Evolutionary conservation across 1,140 invertebrate species (phyloP).

Genomic region (Brachionus rubens): DNA sequence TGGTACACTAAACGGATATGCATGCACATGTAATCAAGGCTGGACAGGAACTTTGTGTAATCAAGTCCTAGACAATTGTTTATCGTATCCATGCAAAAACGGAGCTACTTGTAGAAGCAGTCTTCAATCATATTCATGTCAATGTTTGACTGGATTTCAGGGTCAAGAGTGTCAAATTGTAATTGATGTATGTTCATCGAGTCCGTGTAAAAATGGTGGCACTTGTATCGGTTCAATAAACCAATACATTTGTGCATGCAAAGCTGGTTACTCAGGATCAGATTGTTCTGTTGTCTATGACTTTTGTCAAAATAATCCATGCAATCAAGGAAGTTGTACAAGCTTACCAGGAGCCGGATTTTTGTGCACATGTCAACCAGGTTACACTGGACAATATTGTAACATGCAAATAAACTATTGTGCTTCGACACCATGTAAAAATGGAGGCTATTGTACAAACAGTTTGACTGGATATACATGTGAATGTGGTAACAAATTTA

Average conservation of each 20-base stretch:
- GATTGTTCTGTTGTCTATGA: constrained; percentile 48
- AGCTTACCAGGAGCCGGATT: constrained; percentile 29
- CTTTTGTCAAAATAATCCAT: constrained; percentile 25
- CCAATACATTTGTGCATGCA: constrained; percentile 27
- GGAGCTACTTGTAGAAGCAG: constrained; percentile 75
- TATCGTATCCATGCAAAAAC: constrained; percentile 69
- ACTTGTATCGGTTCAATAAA: constrained; percentile 43
- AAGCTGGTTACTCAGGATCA: constrained; percentile 11
- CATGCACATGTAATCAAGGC: constrained; percentile 6
- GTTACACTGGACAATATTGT: constrained; percentile 49
- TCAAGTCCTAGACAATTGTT: background rate
- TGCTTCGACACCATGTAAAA: constrained; percentile 50
- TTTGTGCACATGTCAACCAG: constrained; percentile 69
- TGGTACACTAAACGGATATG: background rate
- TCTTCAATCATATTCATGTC: constrained; percentile 73
- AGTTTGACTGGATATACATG: constrained; percentile 47
- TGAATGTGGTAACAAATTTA: constrained; percentile 49
- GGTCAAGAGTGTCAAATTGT: constrained; percentile 61
- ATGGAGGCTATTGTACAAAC: constrained; percentile 50
- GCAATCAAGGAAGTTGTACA: constrained; percentile 8
- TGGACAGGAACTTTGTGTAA: constrained; percentile 27
- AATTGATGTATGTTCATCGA: constrained; percentile 47
- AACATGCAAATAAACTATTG: constrained; percentile 51
- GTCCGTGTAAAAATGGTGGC: constrained; percentile 48
- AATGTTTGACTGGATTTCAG: constrained; percentile 79